A percentile compares a stretch with the other conserved stretches of the same genome.
phyloP scores from a whole-genome alignment of 2,113 vertebrate genomes.

The Cepphus grylle region DNA sequence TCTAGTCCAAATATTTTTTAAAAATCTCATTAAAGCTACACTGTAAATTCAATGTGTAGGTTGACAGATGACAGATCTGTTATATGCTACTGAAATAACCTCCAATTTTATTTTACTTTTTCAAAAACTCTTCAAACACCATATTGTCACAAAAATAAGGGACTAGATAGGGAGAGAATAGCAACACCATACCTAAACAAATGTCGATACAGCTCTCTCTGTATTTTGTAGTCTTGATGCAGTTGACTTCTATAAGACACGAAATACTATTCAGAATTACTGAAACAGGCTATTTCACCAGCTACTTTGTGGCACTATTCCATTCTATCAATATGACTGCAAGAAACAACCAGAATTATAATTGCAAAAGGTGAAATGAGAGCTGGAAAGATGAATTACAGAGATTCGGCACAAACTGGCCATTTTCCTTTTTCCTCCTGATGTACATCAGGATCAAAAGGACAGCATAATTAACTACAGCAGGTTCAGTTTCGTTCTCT shows the following conservation, averaged over 20 bases:
- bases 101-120: background rate
- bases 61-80: background rate
- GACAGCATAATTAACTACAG: background rate
- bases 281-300: background rate
- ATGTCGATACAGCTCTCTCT: background rate
- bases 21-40: background rate
- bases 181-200: background rate
- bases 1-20: background rate
- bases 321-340: background rate
- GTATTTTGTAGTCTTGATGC: background rate
- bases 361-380: background rate
- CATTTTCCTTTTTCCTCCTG: background rate
- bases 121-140: background rate
- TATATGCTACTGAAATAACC: background rate
- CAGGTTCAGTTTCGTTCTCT: background rate
- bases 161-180: background rate
- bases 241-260: background rate
- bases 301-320: background rate
- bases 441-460: background rate
- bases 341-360: background rate
- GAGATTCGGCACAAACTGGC: background rate
- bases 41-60: background rate
- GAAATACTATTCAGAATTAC: background rate
- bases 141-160: background rate
- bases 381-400: background rate